Conservation (phyloP, 2,888 invertebrate genomes). For the Hoplodrina ambigua region DNA sequence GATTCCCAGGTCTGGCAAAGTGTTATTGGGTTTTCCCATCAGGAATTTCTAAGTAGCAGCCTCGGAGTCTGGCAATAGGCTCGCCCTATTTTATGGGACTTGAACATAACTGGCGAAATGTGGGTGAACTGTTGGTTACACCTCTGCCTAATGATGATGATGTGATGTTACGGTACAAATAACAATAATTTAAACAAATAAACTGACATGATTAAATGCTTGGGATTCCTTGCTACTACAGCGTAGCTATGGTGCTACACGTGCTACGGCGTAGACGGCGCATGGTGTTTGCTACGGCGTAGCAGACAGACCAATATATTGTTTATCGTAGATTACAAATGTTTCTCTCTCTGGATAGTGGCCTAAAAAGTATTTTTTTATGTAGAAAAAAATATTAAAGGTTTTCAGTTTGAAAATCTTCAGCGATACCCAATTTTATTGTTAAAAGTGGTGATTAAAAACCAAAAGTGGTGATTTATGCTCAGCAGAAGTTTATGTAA, state of each 20-base stretch:
- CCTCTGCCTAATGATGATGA: no score
- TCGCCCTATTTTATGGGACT: no score
- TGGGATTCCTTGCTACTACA: no score
- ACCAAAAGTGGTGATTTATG: neutral
- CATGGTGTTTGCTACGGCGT: slow-evolving; percentile 20
- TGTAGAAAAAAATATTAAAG: neutral
- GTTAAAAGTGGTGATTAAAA: neutral
- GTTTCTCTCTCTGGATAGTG: neutral
- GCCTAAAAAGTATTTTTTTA: neutral
- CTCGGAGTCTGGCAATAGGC: no score
- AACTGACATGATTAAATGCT: no score
- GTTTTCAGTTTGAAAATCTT: neutral
- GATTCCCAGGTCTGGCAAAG: no score
- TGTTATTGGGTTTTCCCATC: no score
- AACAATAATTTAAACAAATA: no score
- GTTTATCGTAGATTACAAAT: neutral
- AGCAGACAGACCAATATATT: neutral
- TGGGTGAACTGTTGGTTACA: no score
- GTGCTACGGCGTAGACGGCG: neutral
- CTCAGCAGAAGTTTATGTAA: neutral
- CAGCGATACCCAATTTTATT: neutral
- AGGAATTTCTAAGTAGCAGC: no score
- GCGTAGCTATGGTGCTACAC: neutral
- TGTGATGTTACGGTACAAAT: no score
- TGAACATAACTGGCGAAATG: no score